Evolutionary conservation across 1,140 invertebrate species (phyloP), one percentile per base, ranked within the genome.

Genomic region (Calliopsis andreniformis): DNA sequence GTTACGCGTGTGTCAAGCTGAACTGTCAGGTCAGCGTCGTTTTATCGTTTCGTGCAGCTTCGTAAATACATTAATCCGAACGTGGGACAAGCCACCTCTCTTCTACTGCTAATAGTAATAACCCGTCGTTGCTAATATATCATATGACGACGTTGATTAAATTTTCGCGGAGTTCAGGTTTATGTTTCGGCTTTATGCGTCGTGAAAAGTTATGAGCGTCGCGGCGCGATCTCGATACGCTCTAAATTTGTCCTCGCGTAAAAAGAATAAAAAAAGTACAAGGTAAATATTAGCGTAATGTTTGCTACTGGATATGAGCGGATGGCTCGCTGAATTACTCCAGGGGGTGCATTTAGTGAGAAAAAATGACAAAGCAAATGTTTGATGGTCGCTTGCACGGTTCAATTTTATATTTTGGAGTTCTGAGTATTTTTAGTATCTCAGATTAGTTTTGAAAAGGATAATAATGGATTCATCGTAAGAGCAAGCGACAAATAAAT

Each of bases 101-200:
- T 77, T 53, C 80, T 51, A 45, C 69, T 82, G 72, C 47, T 35
- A 56, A 39, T 39, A 39, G 35, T 39, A 39, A 39, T 39, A 39
- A 39, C 35, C 35, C 35, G 35, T 39, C 35, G 35, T 39, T 81
- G 72, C 47, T 35, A 56, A 69, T 82, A 82, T 82, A 64, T 82
- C 72, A 53, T 59, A 35, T 45, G 20, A 39, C 64, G 68, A 81
- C 80, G 76, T 82, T 70, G 79, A 82, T 82, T 80, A 80, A 81
- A 82, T 82, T 76, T 63, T 59, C 62, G 62, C 51, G 30, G 20
- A 67, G 51, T 75, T 75, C 30, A 18, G 61, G 70, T 73, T 73
- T 66, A 73, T 64, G 70, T 56, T 73, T 73, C 61, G 5, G 61
- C 61, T 73, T 73, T 73, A 73, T 45, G 51, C 49, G 39, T 3